Evolutionary conservation across 1,140 invertebrate species (phyloP).

Genomic region (Aleiodes sp.): DNA sequence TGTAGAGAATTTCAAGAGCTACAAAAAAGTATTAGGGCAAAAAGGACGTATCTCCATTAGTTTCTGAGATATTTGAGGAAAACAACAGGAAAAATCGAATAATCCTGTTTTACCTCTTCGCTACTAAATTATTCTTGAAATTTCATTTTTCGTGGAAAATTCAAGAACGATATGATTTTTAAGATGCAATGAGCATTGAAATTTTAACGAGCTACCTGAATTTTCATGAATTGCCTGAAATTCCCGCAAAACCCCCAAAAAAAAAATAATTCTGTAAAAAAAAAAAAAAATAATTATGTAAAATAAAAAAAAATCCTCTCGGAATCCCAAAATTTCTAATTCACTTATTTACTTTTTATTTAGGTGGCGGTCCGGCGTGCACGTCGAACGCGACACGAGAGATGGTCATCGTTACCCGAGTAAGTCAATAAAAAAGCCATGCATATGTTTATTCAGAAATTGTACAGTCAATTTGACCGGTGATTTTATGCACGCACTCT

Average conservation of each 20-base stretch:
- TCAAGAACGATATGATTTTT: neutral
- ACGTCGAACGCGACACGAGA: conserved; percentile 60
- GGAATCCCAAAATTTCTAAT: neutral
- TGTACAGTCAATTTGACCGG: neutral
- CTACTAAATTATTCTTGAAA: neutral
- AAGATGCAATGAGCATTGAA: no score
- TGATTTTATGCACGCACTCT: conserved; percentile 11
- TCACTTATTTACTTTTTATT: conserved; percentile 29
- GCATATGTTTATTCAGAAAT: neutral
- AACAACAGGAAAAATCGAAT: neutral
- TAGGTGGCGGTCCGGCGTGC: conserved; percentile 60
- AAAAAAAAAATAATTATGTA: neutral
- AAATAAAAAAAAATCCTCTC: neutral
- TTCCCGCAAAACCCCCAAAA: no score
- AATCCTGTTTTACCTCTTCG: neutral
- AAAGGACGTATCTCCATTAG: neutral
- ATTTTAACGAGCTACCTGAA: no score
- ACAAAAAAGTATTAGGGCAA: no score
- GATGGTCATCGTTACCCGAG: conserved; percentile 79
- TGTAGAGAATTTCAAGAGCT: neutral
- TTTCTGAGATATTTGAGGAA: neutral
- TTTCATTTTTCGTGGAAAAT: neutral
- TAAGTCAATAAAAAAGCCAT: conserved; percentile 57
- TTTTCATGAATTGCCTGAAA: neutral
- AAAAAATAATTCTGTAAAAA: no score